These are phyloP conservation scores for Plagodis dolabraria DNA, from an alignment of 2,888 invertebrate genomes.

Conservation along the genomic window DNA sequence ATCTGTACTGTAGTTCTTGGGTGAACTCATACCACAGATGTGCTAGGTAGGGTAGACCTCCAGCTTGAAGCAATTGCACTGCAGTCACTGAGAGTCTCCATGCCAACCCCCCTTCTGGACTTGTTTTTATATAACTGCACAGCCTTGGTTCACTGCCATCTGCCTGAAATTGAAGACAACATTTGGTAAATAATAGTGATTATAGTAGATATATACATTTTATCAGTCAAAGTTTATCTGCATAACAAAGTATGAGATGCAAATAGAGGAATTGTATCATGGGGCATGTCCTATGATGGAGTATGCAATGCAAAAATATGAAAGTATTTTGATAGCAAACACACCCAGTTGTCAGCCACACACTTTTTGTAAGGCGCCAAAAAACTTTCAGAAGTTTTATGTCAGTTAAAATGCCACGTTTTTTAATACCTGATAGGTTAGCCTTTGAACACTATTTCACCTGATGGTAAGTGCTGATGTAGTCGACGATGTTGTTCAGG, in stretches of 20 bases:
- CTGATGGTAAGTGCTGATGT: too few relatives aligned
- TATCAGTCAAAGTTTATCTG: background rate
- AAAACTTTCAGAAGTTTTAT: too few relatives aligned
- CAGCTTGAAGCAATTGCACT: conserved; percentile 89
- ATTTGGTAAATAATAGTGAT: background rate
- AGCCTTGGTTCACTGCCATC: conserved; percentile 69
- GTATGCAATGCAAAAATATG: too few relatives aligned
- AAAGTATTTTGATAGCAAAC: too few relatives aligned
- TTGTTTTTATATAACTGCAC: conserved; percentile 89
- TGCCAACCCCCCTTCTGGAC: conserved; percentile 90
- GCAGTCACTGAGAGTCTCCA: conserved; percentile 92
- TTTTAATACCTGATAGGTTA: too few relatives aligned
- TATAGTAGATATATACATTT: background rate
- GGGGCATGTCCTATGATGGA: too few relatives aligned
- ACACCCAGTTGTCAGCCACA: too few relatives aligned
- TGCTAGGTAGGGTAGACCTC: conserved; percentile 92
- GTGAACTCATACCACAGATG: conserved; percentile 98
- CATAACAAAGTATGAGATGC: background rate
- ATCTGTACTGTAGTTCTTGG: conserved; percentile 94
- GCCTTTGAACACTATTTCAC: too few relatives aligned
- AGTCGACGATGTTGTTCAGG: too few relatives aligned
- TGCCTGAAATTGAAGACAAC: conserved; percentile 62
- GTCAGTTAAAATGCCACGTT: too few relatives aligned
- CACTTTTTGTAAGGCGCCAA: too few relatives aligned
- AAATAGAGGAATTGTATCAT: too few relatives aligned